These are phyloP conservation scores for Perizoma flavofasciatum DNA, from an alignment of 2,888 invertebrate genomes.

Conservation along the genomic window DNA sequence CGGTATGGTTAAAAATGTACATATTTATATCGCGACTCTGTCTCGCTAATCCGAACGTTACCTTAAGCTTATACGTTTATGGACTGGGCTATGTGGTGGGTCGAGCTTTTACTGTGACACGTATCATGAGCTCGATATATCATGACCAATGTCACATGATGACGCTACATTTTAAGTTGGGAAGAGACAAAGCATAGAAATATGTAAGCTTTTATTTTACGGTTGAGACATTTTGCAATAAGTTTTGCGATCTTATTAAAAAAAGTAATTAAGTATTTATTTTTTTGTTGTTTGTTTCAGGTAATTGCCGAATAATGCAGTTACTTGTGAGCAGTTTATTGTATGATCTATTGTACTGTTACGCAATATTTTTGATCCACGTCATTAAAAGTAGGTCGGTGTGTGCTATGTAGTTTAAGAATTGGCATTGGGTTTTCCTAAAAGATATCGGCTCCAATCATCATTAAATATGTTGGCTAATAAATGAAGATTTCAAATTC, in stretches of 20 bases:
- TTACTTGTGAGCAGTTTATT: not conserved
- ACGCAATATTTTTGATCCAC: too few relatives aligned
- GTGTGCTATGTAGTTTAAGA: too few relatives aligned
- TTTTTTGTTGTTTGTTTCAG: constrained; percentile 31
- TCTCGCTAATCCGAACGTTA: not conserved
- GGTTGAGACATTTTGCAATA: too few relatives aligned
- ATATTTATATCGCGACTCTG: constrained; percentile 2
- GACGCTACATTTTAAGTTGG: constrained; percentile 22
- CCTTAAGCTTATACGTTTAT: constrained; percentile 15
- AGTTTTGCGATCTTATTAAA: too few relatives aligned
- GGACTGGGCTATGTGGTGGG: constrained; percentile 19
- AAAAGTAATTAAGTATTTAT: too few relatives aligned
- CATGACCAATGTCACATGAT: constrained; percentile 20
- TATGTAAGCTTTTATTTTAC: not conserved
- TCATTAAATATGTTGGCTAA: too few relatives aligned
- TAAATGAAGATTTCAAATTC: too few relatives aligned
- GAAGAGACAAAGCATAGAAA: constrained; percentile 12
- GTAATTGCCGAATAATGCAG: constrained; percentile 16
- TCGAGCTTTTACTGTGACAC: constrained; percentile 27
- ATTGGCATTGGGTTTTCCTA: too few relatives aligned
- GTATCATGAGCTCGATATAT: constrained; percentile 24
- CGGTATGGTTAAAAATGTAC: too few relatives aligned
- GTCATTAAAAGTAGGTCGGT: too few relatives aligned
- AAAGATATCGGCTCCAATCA: too few relatives aligned
- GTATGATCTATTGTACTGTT: not conserved